A percentile compares a stretch with the other conserved stretches of the same genome.
phyloP scores from a whole-genome alignment of 2,888 invertebrate species.

The Drosophila quinaria region DNA sequence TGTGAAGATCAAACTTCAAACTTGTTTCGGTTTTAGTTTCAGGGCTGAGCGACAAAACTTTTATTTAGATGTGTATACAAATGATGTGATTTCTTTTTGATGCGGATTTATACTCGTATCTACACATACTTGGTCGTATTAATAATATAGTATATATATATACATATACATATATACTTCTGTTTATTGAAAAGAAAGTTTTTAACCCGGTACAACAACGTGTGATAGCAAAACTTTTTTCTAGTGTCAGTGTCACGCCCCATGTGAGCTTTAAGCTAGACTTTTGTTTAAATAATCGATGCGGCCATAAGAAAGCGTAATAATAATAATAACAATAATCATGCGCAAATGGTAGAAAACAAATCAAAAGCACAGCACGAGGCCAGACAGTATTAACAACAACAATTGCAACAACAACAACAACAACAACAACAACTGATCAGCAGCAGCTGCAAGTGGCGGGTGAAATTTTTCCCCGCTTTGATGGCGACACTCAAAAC shows the following conservation, averaged over 20 bases:
- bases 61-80: conserved; percentile 23
- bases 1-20: conserved; percentile 50
- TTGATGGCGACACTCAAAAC: conserved; percentile 47
- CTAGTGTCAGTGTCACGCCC: conserved; percentile 73
- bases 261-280: conserved; percentile 32
- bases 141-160: conserved; percentile 8
- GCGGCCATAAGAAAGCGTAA: conserved; percentile 60
- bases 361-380: conserved; percentile 35
- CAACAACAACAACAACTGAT: conserved; percentile 12
- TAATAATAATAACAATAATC: conserved; percentile 69
- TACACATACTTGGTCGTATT: conserved; percentile 13
- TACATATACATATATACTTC: not conserved
- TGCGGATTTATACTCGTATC: conserved; percentile 33
- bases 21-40: conserved; percentile 47
- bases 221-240: conserved; percentile 32
- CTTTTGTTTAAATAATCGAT: conserved; percentile 62
- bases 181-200: conserved; percentile 72
- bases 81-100: conserved; percentile 69
- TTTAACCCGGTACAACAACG: conserved; percentile 20
- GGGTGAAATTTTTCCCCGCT: conserved; percentile 67
- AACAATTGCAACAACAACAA: conserved; percentile 13
- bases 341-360: conserved; percentile 69
- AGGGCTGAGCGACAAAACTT: conserved; percentile 21
- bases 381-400: conserved; percentile 8
- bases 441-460: conserved; percentile 28